phyloP scores from a whole-genome alignment of 2,888 invertebrate species.

The Herminia tarsipennalis region DNA sequence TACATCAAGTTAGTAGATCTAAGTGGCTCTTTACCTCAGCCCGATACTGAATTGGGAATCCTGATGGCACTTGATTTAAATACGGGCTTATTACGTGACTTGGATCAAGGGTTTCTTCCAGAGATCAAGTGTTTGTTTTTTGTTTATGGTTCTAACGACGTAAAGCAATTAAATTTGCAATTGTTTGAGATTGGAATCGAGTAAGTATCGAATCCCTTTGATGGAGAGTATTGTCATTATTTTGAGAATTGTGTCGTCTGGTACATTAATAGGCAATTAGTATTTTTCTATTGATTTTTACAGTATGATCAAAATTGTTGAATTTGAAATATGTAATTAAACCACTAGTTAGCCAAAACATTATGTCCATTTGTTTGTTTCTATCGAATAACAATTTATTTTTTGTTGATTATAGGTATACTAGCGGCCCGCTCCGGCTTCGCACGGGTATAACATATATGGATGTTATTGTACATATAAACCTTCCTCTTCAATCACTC shows the following conservation, averaged over 20 bases:
- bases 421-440: too few species aligned
- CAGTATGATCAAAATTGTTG: too few species aligned
- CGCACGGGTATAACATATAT: too few species aligned
- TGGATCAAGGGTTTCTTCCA: conserved; percentile 18
- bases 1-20: conserved; percentile 58
- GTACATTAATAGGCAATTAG: not conserved
- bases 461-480: too few species aligned
- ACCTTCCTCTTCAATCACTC: too few species aligned
- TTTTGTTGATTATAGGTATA: too few species aligned
- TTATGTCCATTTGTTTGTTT: too few species aligned
- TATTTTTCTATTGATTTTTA: conserved; percentile 1
- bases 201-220: conserved; percentile 16
- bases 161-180: conserved; percentile 30
- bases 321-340: too few species aligned
- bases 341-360: too few species aligned
- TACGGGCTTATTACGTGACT: conserved; percentile 47
- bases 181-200: conserved; percentile 22
- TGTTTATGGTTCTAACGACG: conserved; percentile 19
- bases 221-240: conserved; percentile 9
- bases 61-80: conserved; percentile 54
- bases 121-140: conserved; percentile 13
- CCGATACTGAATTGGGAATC: conserved; percentile 26
- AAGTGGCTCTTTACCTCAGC: conserved; percentile 56
- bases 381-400: too few species aligned
- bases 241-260: not conserved